These are phyloP conservation scores for Drosophila pectinifera DNA, from an alignment of 1,140 invertebrate species.

Conservation along the genomic window DNA sequence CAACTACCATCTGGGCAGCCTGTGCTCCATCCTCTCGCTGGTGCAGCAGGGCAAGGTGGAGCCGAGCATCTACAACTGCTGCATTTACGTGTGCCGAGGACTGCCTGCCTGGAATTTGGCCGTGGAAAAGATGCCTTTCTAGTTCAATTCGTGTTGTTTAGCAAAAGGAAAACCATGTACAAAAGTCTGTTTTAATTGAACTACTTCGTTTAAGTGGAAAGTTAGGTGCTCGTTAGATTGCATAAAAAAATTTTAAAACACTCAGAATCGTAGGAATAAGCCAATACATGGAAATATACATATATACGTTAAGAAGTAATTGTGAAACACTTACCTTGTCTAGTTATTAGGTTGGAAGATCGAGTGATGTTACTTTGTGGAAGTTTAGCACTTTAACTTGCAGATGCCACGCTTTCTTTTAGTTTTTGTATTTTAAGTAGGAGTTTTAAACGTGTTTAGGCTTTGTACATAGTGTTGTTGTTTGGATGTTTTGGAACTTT, in stretches of 20 bases:
- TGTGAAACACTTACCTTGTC: slow-evolving; percentile 19
- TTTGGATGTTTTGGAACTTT: slow-evolving; percentile 39
- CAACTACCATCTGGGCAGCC: slow-evolving; percentile 67
- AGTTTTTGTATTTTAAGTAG: slow-evolving; percentile 17
- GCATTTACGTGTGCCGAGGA: slow-evolving; percentile 75
- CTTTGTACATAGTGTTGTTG: slow-evolving; percentile 47
- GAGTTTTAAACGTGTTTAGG: slow-evolving; percentile 38
- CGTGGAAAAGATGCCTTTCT: slow-evolving; percentile 63
- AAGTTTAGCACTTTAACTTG: slow-evolving; percentile 30
- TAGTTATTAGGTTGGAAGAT: slow-evolving; percentile 8
- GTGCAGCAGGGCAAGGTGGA: slow-evolving; percentile 68
- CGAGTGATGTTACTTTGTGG: slow-evolving; percentile 16
- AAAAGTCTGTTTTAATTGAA: slow-evolving; percentile 21
- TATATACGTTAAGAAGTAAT: background rate
- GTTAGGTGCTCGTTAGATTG: slow-evolving; percentile 28
- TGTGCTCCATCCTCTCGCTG: slow-evolving; percentile 58
- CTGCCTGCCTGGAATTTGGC: slow-evolving; percentile 77
- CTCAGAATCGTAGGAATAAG: slow-evolving; percentile 42
- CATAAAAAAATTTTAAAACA: slow-evolving; percentile 18
- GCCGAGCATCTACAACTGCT: slow-evolving; percentile 64
- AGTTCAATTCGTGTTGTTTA: slow-evolving; percentile 10
- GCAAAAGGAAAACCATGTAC: slow-evolving; percentile 8
- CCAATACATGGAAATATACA: slow-evolving; percentile 11
- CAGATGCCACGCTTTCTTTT: slow-evolving; percentile 1
- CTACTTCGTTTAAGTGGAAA: slow-evolving; percentile 44